Percentiles rank a stretch among this genome's conserved stretches.
Evolutionary conservation across 2,113 vertebrate species (phyloP).

Genomic region (Empidonax traillii): DNA sequence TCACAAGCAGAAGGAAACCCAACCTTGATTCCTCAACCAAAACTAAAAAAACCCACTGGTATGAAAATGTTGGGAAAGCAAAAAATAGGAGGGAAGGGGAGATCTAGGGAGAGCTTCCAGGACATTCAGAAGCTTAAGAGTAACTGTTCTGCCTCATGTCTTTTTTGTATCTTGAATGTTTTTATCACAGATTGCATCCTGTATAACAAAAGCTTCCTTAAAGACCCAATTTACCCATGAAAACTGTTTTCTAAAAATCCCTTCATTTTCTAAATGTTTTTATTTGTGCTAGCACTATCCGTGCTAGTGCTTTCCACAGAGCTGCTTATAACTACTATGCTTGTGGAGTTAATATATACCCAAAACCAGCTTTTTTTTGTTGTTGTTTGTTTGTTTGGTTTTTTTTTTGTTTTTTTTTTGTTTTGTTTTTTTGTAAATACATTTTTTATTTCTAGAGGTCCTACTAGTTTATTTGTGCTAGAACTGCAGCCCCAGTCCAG

Average conservation of each 20-base stretch:
- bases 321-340: neutral
- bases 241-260: neutral
- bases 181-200: neutral
- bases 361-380: neutral
- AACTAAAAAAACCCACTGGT: accelerated
- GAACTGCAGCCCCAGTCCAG: neutral
- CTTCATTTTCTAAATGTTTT: neutral
- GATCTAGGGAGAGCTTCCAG: neutral
- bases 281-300: neutral
- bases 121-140: neutral
- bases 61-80: neutral
- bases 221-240: neutral
- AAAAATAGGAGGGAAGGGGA: neutral
- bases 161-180: neutral
- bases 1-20: neutral
- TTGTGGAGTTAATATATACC: neutral
- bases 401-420: neutral
- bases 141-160: neutral
- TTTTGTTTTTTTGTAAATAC: neutral
- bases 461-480: neutral
- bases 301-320: neutral
- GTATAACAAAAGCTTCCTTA: neutral
- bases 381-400: too few relatives aligned
- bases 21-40: neutral
- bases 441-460: neutral